A percentile compares a stretch with the other conserved stretches of the same genome.
These are phyloP conservation scores for Blastobasis adustella DNA, from an alignment of 2,888 invertebrate genomes.

Conservation along the genomic window DNA sequence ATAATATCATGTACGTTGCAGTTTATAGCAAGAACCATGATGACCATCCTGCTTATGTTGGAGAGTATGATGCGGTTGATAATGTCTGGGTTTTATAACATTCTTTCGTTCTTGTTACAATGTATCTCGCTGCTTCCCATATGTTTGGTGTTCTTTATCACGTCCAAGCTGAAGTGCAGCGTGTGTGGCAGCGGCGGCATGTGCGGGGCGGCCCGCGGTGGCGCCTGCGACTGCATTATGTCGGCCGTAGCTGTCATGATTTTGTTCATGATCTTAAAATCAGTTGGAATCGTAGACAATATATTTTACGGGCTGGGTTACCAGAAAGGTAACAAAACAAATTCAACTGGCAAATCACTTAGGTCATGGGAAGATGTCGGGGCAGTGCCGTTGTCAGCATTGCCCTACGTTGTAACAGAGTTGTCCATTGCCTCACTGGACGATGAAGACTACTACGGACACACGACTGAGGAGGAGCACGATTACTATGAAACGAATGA, in stretches of 20 bases:
- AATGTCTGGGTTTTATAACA: conserved; percentile 30
- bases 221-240: conserved; percentile 51
- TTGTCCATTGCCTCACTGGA: no score
- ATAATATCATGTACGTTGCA: no score
- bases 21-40: no score
- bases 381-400: no score
- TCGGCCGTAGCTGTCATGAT: conserved; percentile 41
- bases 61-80: conserved; percentile 32
- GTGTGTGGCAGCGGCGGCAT: conserved; percentile 38
- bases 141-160: conserved; percentile 29
- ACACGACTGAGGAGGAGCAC: no score
- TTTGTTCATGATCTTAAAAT: conserved; percentile 47
- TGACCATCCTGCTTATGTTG: conserved; percentile 31
- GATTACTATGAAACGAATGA: no score
- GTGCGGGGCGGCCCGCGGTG: conserved; percentile 44
- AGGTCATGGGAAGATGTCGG: no score
- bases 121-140: conserved; percentile 30
- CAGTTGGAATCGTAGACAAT: conserved; percentile 49
- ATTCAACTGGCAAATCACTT: no score
- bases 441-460: no score
- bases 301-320: conserved; percentile 50
- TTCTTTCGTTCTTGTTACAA: conserved; percentile 29
- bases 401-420: no score
- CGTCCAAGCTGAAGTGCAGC: conserved; percentile 24
- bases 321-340: neutral